Percentiles rank a stretch among this genome's conserved stretches.
These are phyloP conservation scores for Montipora capricornis DNA, from an alignment of 64 coral and sea anemone genomes.

Conservation along the genomic window DNA sequence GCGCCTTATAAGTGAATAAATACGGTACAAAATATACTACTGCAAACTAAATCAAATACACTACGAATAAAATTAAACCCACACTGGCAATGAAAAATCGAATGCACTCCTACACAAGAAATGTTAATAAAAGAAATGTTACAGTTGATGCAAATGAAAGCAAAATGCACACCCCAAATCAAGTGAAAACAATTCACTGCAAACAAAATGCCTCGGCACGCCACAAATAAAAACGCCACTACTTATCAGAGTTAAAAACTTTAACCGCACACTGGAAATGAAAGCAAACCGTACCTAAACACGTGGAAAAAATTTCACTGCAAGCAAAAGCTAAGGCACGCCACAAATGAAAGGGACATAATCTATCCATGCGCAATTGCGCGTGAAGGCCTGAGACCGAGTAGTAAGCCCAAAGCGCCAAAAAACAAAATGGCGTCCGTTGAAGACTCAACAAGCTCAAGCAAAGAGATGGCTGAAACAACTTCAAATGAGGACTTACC, in stretches of 20 bases:
- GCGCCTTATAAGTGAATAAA: too few species aligned
- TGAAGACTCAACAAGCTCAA: neutral
- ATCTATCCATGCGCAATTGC: constrained; percentile 18
- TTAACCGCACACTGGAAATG: constrained; percentile 1
- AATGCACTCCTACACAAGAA: constrained; percentile 16
- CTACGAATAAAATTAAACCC: constrained; percentile 44
- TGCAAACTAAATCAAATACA: constrained; percentile 44
- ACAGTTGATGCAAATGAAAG: neutral
- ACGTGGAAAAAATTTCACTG: neutral
- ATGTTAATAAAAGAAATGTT: neutral
- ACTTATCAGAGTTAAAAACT: neutral
- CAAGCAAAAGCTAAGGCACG: constrained; percentile 16
- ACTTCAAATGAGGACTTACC: constrained; percentile 8
- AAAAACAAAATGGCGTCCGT: neutral
- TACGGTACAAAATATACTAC: constrained; percentile 54
- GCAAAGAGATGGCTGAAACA: neutral
- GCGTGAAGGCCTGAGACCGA: constrained; percentile 38
- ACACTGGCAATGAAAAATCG: neutral
- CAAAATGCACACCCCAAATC: neutral
- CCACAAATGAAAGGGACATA: neutral
- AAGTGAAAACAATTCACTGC: neutral
- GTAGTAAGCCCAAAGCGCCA: neutral
- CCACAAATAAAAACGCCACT: neutral
- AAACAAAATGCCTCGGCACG: neutral
- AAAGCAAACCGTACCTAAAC: constrained; percentile 1